Evolutionary conservation across 1,140 invertebrate species (phyloP).

Genomic region (Bombus superbus): DNA sequence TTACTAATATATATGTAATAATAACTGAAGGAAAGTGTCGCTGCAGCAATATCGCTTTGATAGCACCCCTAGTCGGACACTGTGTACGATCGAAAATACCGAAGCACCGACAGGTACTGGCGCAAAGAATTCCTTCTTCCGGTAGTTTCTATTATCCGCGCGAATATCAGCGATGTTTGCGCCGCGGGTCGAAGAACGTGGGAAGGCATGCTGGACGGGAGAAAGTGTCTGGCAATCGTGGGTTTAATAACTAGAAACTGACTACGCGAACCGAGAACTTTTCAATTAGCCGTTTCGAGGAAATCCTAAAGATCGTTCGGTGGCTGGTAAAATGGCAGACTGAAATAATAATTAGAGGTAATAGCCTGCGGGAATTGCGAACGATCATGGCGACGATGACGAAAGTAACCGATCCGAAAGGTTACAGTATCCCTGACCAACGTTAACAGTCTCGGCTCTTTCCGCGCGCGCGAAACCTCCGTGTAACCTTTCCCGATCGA

Average conservation of each 20-base stretch:
- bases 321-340: background rate
- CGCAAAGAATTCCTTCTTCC: background rate
- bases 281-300: background rate
- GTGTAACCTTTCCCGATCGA: conserved; percentile 42
- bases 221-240: conserved; percentile 18
- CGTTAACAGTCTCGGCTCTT: conserved; percentile 13
- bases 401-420: conserved; percentile 40
- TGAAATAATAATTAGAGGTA: background rate
- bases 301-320: background rate
- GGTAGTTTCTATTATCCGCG: background rate
- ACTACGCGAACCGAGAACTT: background rate
- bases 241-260: conserved; percentile 30
- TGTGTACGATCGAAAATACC: too few species aligned
- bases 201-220: background rate
- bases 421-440: conserved; percentile 46
- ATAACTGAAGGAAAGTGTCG: too few species aligned
- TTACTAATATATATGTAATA: too few species aligned
- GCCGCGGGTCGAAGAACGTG: conserved; percentile 10
- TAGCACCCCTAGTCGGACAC: too few species aligned
- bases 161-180: background rate
- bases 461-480: conserved; percentile 14
- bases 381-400: background rate
- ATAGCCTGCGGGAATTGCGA: background rate
- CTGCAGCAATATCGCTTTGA: too few species aligned
- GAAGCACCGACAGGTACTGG: too few species aligned